Base-by-base conservation (phyloP, 2,113 vertebrate species). In the Arenaria interpres region DNA sequence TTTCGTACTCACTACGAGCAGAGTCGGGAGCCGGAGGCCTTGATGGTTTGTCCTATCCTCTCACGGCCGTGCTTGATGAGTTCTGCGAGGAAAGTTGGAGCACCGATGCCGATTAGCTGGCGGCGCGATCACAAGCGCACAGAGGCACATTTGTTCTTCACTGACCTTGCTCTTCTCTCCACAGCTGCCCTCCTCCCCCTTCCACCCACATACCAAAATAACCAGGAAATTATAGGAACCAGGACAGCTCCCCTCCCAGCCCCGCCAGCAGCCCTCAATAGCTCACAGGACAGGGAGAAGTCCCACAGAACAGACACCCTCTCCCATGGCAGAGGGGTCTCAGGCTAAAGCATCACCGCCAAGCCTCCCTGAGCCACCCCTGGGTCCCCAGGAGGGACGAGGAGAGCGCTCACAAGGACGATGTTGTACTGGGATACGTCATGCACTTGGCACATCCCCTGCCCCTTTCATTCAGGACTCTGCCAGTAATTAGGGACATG, bases 151-250 rank as follows among this genome's bases (percentile, higher is more conserved):
- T 96, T 98, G 95, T 97, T 97, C 96, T 95, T 78, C 92, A 67
- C 83, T 96, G 97, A 97, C 97, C 96, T 97, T 96, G 96, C 96
- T 91, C 89, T 80, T 94, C 92, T 91, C 94, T 95, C 89, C 86
- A 95, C 87, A 91, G 82, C 82, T 43, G 0, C 63, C 75, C 82
- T 92, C 96, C 94, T 97, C 92, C 96, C 92, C 50, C 83, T 93
- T 93, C 95, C 78, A 96, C 93, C 90, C 91, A 92, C 63, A 45
- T 91, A 96, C 92, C 89, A 95, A 97, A 96, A 94, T 92, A 97
- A 97, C 95, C 80, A 82, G 83, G 84, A 94, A 95, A 93, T 95
- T 96, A 93, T 91, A 92, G 77, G 93, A 97, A 91, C 79, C 91
- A 96, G 92, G 96, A 95, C 93, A 97, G 72, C 48, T 94, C 82